Percentiles rank a stretch among this genome's conserved stretches.
Evolutionary conservation across 1,140 invertebrate species (phyloP).

Genomic region (Pygmarrhopalites habei): DNA sequence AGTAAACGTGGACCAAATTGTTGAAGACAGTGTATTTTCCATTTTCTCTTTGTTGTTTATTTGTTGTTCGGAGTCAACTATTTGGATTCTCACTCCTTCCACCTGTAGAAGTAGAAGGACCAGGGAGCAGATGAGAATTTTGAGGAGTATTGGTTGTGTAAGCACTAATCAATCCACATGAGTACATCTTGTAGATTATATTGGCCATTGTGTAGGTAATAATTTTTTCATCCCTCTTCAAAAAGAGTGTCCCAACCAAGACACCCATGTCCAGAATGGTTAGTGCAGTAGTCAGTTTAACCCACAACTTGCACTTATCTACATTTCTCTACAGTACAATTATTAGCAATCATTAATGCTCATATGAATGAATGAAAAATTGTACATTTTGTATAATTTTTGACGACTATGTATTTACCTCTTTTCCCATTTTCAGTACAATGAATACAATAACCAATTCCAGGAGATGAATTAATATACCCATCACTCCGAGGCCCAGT

Average conservation of each 20-base stretch:
- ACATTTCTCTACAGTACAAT: background rate
- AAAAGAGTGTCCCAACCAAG: background rate
- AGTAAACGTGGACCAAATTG: no score
- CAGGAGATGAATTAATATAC: background rate
- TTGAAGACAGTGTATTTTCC: no score
- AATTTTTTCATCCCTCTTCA: background rate
- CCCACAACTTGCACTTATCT: background rate
- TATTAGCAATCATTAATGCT: no score
- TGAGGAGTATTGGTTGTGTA: background rate
- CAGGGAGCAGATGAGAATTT: no score
- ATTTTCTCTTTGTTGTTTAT: no score
- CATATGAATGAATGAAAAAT: no score
- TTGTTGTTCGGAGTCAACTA: no score
- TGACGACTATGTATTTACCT: background rate
- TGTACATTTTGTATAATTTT: no score
- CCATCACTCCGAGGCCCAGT: background rate
- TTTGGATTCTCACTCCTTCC: no score
- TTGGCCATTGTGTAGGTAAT: background rate
- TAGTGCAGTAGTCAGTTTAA: background rate
- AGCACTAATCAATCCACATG: background rate
- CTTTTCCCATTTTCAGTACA: background rate
- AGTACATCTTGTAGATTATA: conserved; percentile 8
- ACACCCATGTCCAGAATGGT: background rate
- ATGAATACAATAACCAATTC: background rate
- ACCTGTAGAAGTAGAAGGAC: no score